Percentiles rank a stretch among this genome's conserved stretches.
phyloP scores from a whole-genome alignment of 2,113 vertebrate species.

The Neodon shergylaensis region DNA sequence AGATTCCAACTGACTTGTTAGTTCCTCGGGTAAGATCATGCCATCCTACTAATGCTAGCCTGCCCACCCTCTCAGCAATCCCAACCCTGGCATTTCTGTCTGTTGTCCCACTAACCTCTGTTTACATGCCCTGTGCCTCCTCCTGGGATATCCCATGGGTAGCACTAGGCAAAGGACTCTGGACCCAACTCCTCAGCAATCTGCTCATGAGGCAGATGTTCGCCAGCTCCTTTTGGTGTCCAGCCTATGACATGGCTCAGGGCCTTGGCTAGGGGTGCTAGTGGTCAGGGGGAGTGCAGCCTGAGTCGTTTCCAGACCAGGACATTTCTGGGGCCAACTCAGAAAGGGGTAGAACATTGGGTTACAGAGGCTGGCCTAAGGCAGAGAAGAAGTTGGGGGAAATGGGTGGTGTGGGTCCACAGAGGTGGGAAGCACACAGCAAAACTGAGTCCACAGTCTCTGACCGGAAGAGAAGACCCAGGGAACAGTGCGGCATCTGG shows the following conservation, averaged over 20 bases:
- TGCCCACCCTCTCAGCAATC: neutral
- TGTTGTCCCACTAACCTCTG: neutral
- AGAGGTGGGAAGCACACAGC: neutral
- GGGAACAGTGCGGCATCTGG: neutral
- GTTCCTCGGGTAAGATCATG: neutral
- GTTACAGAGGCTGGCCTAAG: conserved; percentile 27
- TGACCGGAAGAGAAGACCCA: neutral
- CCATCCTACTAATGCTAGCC: neutral
- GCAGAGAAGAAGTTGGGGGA: neutral
- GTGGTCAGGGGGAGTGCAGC: conserved; percentile 2
- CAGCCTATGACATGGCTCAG: neutral
- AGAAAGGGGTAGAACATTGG: conserved; percentile 52
- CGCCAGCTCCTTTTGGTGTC: neutral
- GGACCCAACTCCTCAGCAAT: neutral
- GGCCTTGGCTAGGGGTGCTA: neutral
- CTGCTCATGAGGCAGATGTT: neutral
- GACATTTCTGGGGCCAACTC: conserved; percentile 56
- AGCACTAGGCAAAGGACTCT: neutral
- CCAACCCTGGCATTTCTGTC: neutral
- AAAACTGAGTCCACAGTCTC: neutral
- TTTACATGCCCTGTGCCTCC: neutral
- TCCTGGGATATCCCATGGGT: neutral
- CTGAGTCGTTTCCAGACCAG: conserved; percentile 66
- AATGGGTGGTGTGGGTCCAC: neutral
- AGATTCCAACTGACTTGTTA: neutral